Conservation (phyloP, 2,888 invertebrate genomes). For the Pyrrhia umbra region DNA sequence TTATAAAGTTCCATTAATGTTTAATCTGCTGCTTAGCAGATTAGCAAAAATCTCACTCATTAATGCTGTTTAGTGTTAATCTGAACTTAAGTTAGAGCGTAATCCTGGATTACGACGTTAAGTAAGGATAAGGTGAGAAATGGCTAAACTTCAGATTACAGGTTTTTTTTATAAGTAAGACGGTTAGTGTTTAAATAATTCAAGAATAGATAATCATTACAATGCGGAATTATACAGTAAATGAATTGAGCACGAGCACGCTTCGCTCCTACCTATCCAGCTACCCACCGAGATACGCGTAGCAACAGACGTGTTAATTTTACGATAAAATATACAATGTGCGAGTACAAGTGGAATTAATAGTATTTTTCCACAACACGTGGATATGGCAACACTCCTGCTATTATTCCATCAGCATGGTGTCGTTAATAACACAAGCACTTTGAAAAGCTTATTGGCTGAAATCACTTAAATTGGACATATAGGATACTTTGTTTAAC, state of each 20-base stretch:
- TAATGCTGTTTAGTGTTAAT: too few species aligned
- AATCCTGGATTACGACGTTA: too few species aligned
- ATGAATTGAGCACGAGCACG: constrained; percentile 25
- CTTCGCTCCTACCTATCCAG: background rate
- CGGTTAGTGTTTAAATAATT: constrained; percentile 45
- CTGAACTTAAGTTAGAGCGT: too few species aligned
- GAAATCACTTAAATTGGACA: constrained; percentile 12
- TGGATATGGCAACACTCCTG: constrained; percentile 10
- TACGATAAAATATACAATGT: constrained; percentile 36
- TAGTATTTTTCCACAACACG: constrained; percentile 37
- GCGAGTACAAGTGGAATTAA: constrained; percentile 18
- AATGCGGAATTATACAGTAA: constrained; percentile 28
- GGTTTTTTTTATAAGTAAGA: too few species aligned
- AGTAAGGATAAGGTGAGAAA: constrained; percentile 15
- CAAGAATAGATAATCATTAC: constrained; percentile 9
- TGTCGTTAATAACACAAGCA: constrained; percentile 2
- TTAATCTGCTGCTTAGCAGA: too few species aligned
- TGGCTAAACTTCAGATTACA: too few species aligned
- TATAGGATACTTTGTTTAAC: constrained; percentile 14
- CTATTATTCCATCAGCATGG: background rate
- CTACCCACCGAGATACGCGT: constrained; percentile 19
- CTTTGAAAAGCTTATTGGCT: constrained; percentile 13
- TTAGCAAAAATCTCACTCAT: too few species aligned
- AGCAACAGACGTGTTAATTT: constrained; percentile 51
- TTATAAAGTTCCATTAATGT: too few species aligned